These are phyloP conservation scores for Poeciliopsis occidentalis DNA, from an alignment of 2,113 vertebrate genomes.

Conservation along the genomic window DNA sequence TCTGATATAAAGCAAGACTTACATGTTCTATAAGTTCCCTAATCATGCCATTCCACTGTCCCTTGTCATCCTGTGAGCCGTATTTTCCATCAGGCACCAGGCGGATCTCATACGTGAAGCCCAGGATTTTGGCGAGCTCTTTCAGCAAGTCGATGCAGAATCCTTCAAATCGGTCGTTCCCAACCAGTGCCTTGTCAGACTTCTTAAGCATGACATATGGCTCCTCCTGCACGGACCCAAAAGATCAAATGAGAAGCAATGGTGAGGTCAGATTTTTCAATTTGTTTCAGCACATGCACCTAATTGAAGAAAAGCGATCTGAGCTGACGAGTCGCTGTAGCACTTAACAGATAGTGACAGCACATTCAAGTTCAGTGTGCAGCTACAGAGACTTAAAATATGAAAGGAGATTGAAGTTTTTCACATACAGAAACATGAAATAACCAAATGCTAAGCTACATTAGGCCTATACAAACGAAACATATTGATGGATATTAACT, in stretches of 20 bases:
- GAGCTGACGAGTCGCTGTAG: constrained; percentile 70
- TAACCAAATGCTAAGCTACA: constrained; percentile 6
- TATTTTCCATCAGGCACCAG: constrained; percentile 95
- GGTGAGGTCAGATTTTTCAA: constrained; percentile 75
- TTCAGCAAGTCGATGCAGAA: constrained; percentile 97
- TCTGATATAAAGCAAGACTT: constrained; percentile 74
- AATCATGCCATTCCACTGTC: constrained; percentile 98
- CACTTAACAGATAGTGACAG: constrained; percentile 73
- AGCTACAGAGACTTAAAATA: constrained; percentile 44
- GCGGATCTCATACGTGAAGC: constrained; percentile 95
- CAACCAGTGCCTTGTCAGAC: constrained; percentile 92
- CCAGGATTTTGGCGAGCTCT: constrained; percentile 91
- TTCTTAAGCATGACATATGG: constrained; percentile 99
- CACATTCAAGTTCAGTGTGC: constrained; percentile 35
- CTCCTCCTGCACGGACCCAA: constrained; percentile 86
- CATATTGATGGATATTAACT: constrained; percentile 37
- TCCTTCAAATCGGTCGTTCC: constrained; percentile 97
- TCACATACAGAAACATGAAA: constrained; percentile 16
- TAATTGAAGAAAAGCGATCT: constrained; percentile 76
- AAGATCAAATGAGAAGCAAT: constrained; percentile 74
- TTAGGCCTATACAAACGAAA: neutral
- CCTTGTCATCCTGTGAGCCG: constrained; percentile 96
- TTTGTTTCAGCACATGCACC: constrained; percentile 63
- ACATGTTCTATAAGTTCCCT: constrained; percentile 98
- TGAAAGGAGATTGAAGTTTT: constrained; percentile 42